These are phyloP conservation scores for Lycodopsis pacificus DNA, from an alignment of 2,797 vertebrate species.

Conservation along the genomic window DNA sequence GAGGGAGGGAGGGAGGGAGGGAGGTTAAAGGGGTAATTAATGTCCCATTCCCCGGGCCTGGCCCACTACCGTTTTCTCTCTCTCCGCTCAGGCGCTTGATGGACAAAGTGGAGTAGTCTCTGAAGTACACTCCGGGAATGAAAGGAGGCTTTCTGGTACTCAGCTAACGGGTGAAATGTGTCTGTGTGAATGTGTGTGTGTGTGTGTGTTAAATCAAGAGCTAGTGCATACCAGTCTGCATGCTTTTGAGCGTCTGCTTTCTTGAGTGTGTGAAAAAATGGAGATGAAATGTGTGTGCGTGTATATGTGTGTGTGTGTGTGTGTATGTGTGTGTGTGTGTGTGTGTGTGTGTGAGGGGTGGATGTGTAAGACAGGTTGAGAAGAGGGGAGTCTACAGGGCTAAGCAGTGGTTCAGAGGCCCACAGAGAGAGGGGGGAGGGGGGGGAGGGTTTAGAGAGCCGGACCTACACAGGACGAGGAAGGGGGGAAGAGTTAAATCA, in stretches of 20 bases:
- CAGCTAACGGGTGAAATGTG: constrained; percentile 57
- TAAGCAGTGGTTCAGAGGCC: constrained; percentile 51
- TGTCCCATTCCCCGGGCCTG: constrained; percentile 40
- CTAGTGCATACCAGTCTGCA: constrained; percentile 54
- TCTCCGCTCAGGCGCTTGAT: constrained; percentile 60
- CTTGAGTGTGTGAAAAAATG: constrained; percentile 59
- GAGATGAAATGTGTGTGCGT: constrained; percentile 43
- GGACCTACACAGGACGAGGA: constrained; percentile 54
- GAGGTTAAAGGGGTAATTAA: constrained; percentile 65
- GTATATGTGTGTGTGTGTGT: neutral
- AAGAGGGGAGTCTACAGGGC: constrained; percentile 53
- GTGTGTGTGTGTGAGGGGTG: constrained; percentile 4
- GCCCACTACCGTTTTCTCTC: constrained; percentile 55
- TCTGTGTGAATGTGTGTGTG: constrained; percentile 50
- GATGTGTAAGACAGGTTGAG: constrained; percentile 38
- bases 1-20: neutral
- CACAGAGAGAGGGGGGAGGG: constrained; percentile 36
- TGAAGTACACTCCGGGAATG: constrained; percentile 69
- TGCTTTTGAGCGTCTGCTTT: constrained; percentile 54
- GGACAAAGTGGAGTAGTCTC: constrained; percentile 69
- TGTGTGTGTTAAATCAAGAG: constrained; percentile 44
- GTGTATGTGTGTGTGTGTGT: too few relatives aligned
- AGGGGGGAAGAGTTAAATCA: constrained; percentile 44
- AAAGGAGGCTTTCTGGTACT: constrained; percentile 74
- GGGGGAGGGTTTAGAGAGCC: constrained; percentile 53